Evolutionary conservation across 1,140 invertebrate genomes (phyloP).

Genomic region (Phthorimaea operculella): DNA sequence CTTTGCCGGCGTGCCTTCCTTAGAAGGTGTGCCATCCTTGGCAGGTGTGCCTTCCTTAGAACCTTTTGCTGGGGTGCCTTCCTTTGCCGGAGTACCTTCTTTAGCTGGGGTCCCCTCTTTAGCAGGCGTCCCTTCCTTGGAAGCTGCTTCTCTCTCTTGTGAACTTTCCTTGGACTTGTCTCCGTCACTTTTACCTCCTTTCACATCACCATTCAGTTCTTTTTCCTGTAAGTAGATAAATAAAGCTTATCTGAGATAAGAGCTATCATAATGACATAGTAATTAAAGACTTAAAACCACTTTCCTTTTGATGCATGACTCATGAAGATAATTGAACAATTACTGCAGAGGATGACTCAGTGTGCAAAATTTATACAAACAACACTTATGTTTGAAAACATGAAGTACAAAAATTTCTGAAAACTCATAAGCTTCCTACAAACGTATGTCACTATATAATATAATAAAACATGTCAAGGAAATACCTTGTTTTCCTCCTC

Average conservation of each 20-base stretch:
- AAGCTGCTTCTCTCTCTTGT: constrained; percentile 13
- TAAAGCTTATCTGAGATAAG: neutral
- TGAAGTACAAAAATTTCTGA: too few species aligned
- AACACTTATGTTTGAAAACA: too few species aligned
- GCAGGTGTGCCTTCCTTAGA: constrained; percentile 8
- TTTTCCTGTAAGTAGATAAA: constrained; percentile 25
- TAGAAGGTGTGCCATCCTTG: constrained; percentile 21
- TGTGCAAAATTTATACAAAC: too few species aligned
- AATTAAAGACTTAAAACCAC: too few species aligned
- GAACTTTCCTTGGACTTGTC: constrained; percentile 17
- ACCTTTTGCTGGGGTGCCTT: constrained; percentile 12
- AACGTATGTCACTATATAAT: too few species aligned
- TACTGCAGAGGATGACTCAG: too few species aligned
- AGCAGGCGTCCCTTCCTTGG: constrained; percentile 20
- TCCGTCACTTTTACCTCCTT: constrained; percentile 21
- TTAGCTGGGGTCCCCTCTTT: constrained; percentile 18
- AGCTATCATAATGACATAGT: too few species aligned
- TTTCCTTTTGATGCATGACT: too few species aligned
- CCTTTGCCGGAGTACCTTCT: constrained; percentile 11
- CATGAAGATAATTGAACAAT: too few species aligned
- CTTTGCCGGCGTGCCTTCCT: constrained; percentile 13
- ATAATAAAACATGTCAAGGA: too few species aligned
- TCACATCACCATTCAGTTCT: constrained; percentile 43
- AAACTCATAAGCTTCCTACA: too few species aligned
- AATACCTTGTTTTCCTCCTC: constrained; percentile 11